phyloP scores from a whole-genome alignment of 2,797 vertebrate genomes.

The Hippoglossus hippoglossus region DNA sequence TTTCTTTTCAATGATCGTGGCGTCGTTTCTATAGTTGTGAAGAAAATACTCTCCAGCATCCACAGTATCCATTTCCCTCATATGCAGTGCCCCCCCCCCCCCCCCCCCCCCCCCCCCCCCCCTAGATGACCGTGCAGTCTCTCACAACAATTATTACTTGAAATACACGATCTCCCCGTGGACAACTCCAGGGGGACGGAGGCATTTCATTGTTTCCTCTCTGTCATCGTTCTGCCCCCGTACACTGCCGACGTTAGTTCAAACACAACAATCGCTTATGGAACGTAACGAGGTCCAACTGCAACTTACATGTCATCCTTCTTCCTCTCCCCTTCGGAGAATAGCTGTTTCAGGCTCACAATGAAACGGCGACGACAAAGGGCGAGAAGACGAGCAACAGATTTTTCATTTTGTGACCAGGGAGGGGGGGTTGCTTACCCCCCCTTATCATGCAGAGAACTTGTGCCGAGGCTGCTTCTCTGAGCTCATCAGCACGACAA shows the following conservation, averaged over 20 bases:
- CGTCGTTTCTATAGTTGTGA: slow-evolving; percentile 11
- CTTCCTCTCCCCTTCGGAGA: slow-evolving; percentile 49
- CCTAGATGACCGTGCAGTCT: slow-evolving; percentile 64
- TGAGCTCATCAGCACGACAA: slow-evolving; percentile 82
- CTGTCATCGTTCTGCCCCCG: slow-evolving; percentile 60
- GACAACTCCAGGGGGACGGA: slow-evolving; percentile 70
- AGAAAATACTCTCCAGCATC: slow-evolving; percentile 12
- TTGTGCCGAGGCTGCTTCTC: slow-evolving; percentile 71
- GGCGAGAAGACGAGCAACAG: slow-evolving; percentile 64
- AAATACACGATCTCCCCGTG: slow-evolving; percentile 67
- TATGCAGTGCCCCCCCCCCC: slow-evolving; percentile 38
- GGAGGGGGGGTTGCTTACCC: slow-evolving; percentile 52
- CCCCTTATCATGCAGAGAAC: slow-evolving; percentile 73
- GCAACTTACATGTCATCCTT: slow-evolving; percentile 53
- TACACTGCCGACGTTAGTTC: slow-evolving; percentile 61
- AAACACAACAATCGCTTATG: slow-evolving; percentile 72
- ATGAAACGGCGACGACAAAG: slow-evolving; percentile 50
- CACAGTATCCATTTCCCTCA: slow-evolving; percentile 52
- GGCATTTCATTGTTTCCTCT: slow-evolving; percentile 75
- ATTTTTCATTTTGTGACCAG: slow-evolving; percentile 76
- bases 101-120: slow-evolving; percentile 48
- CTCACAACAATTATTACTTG: slow-evolving; percentile 78
- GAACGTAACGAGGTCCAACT: slow-evolving; percentile 71
- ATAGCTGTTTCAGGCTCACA: slow-evolving; percentile 51
- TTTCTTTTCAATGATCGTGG: slow-evolving; percentile 7